phyloP scores from a whole-genome alignment of 1,140 invertebrate species.

The Episyrphus balteatus region DNA sequence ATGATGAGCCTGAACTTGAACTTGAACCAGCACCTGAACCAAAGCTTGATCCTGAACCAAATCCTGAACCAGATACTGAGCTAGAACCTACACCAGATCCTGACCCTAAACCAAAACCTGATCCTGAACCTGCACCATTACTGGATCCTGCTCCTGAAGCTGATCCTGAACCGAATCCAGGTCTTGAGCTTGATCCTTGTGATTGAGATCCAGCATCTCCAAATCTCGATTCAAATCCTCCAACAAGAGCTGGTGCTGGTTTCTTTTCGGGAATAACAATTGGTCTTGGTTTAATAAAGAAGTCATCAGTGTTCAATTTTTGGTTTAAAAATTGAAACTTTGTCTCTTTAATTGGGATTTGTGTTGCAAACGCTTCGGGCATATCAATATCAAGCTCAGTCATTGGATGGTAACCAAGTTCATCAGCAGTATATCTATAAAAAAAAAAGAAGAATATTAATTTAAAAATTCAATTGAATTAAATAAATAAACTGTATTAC shows the following conservation, averaged over 20 bases:
- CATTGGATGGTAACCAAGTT: slow-evolving; percentile 35
- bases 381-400: slow-evolving; percentile 34
- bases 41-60: neutral
- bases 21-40: slow-evolving; percentile 3
- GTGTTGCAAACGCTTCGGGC: slow-evolving; percentile 14
- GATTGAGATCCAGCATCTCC: slow-evolving; percentile 1
- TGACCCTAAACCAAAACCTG: too few species aligned
- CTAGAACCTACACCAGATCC: neutral
- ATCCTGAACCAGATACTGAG: neutral
- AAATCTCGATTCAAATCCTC: slow-evolving; percentile 31
- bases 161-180: neutral
- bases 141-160: neutral
- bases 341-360: slow-evolving; percentile 19
- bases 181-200: neutral
- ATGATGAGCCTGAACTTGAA: neutral
- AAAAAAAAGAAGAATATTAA: neutral
- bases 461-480: neutral
- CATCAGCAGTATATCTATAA: slow-evolving; percentile 31
- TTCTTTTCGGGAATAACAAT: neutral
- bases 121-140: neutral
- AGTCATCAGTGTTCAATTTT: slow-evolving; percentile 15
- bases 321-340: slow-evolving; percentile 34
- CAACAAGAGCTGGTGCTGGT: slow-evolving; percentile 27
- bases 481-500: neutral
- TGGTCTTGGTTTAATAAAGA: slow-evolving; percentile 11